phyloP scores from a whole-genome alignment of 2,113 vertebrate species.

The Jacana jacana region DNA sequence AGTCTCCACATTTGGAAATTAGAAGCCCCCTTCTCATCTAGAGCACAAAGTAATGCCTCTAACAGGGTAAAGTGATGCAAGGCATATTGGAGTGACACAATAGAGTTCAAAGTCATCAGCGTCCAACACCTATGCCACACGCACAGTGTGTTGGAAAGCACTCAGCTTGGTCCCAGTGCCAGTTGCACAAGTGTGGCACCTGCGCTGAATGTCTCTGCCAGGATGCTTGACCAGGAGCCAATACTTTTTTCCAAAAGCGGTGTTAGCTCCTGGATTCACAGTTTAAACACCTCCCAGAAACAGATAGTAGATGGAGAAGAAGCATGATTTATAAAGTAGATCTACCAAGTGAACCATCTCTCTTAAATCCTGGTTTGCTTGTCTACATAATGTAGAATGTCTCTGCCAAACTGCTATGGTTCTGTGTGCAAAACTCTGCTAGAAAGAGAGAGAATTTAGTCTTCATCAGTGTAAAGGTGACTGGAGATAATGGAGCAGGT shows the following conservation, averaged over 20 bases:
- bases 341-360: background rate
- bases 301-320: background rate
- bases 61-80: background rate
- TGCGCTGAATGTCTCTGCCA: slow-evolving; percentile 22
- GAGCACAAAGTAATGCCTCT: background rate
- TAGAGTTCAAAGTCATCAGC: slow-evolving; percentile 27
- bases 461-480: slow-evolving; percentile 52
- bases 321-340: background rate
- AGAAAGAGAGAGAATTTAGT: slow-evolving; percentile 40
- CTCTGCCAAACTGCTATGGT: background rate
- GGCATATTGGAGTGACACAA: slow-evolving; percentile 7
- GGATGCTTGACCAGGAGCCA: background rate
- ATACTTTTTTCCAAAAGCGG: background rate
- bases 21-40: background rate
- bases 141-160: background rate
- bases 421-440: background rate
- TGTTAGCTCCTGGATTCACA: background rate
- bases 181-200: background rate
- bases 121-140: slow-evolving; percentile 10
- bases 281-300: background rate
- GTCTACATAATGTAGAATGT: background rate
- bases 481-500: slow-evolving; percentile 60
- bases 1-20: background rate
- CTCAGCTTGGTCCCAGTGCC: background rate
- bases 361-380: background rate